Evolutionary conservation across 2,888 invertebrate genomes (phyloP), one percentile per base, ranked within the genome.

Genomic region (Pachycephus smyrnensis): DNA sequence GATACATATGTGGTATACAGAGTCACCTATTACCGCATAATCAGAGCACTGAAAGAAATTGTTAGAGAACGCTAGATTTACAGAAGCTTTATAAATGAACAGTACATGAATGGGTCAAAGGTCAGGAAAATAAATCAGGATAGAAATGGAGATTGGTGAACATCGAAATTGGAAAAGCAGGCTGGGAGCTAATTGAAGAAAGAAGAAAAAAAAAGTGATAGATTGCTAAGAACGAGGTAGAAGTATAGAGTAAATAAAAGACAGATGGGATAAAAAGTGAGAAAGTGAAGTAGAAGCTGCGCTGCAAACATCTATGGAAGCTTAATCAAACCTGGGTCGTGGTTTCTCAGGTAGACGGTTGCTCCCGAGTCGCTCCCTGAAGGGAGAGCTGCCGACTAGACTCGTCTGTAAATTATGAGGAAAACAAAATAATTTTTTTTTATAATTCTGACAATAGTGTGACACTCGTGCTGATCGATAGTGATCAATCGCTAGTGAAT

Each of bases 341-440:
- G 94, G 94, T 89, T 95, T 94, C 92, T 97, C 97, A 84, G 96
- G 95, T 88, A 97, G 93, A 81, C 97, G 95, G 91, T 97, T 97
- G 93, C 97, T 97, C 91, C 97, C 97, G 84, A 97, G 94, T 83
- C 97, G 95, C 93, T 97, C 98, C 90, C 97, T 94, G 93, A 97
- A 97, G 87, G 97, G 97, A 86, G 97, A 97, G 93, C 95, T 96
- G 81, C 93, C 93, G 79, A 93, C 93, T 86, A 92, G 92, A 87
- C 93, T 93, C 88, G 93, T 93, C 94, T 94, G 94, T 84, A 94
- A 93, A 90, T 83, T 82, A 88, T 81, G 86, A 84, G 85, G 84
- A 83, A 85, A 83, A 84, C 76, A 55, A 55, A 55, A 55, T 15
- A 55, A 55, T 15, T 23, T 55, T 40, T 12, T 55, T 55, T 23